Percentiles rank a stretch among this genome's conserved stretches.
Evolutionary conservation across 2,797 vertebrate genomes (phyloP).

Genomic region (Smutsia gigantea): DNA sequence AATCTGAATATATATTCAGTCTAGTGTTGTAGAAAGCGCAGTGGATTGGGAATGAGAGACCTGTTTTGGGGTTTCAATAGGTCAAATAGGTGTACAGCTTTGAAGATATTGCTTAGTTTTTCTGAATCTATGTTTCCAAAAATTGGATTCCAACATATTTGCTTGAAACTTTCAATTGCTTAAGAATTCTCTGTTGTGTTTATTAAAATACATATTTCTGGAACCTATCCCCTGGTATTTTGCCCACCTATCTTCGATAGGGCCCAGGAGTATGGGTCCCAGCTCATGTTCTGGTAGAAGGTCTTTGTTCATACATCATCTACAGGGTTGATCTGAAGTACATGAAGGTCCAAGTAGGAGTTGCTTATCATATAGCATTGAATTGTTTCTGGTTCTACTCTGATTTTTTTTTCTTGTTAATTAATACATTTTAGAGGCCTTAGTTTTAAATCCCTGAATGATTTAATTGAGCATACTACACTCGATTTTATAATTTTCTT

Average conservation of each 20-base stretch:
- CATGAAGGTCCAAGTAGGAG: background rate
- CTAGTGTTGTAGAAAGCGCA: background rate
- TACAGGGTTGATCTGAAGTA: background rate
- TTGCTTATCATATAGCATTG: background rate
- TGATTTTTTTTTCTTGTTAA: background rate
- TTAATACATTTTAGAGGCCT: background rate
- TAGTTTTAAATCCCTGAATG: background rate
- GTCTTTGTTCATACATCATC: background rate
- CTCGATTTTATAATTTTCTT: background rate
- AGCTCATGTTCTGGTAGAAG: background rate
- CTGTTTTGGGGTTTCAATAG: background rate
- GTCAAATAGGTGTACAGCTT: rapidly evolving
- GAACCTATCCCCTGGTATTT: background rate
- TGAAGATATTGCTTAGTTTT: background rate
- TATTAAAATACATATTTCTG: background rate
- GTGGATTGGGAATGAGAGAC: background rate
- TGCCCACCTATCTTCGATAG: background rate
- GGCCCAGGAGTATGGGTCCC: background rate
- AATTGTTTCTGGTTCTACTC: background rate
- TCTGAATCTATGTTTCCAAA: background rate
- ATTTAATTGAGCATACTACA: background rate
- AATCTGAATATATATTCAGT: background rate
- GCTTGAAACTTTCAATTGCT: background rate
- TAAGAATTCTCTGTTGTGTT: background rate
- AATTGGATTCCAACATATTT: background rate